Base-by-base conservation (phyloP, 2,113 vertebrate species). In the Cavia porcellus region DNA sequence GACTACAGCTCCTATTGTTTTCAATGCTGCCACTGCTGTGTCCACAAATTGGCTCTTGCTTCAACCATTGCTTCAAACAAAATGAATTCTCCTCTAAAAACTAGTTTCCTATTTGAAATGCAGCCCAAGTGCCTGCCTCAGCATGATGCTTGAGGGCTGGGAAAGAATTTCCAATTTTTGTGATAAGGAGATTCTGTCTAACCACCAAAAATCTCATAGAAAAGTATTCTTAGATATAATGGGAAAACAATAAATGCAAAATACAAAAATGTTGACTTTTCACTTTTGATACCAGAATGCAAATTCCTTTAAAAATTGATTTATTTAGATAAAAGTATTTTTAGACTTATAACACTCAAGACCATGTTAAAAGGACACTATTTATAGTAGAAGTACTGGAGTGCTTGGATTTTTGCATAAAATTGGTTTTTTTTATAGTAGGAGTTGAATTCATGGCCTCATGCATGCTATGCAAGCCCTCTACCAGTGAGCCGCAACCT, bases 1-100 rank as follows among this genome's bases (percentile, higher is more conserved):
- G 12, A 52, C 45, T 50, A 25, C 4, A 55, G 8, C 10, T 47
- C 30, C n/a, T 5, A 2, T 0, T 35, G 19, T 1, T 5, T 2
- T 2, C 50, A 47, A 20, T 1, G 66, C 3, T 57, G 35, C 35
- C 35, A 62, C 22, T 52, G 22, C 79, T 55, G 45, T 15, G 74
- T n/a, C 30, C 3, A 28, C 35, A 89, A 83, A 87, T 50, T 55
- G n/a, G 17, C 3, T 59, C 3, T n/a, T 15, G 3, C 3, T 32
- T 42, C 50, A 74, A 38, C 13, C 47, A 68, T 15, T 25, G 35
- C 35, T 38, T 90, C 74, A 13, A 19, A 61, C 14, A 79, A 47
- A 87, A 47, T 61, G 11, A 84, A 35, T 59, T 91, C 2, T 62
- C 9, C 35, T 55, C 20, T 38, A 70, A 32, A 77, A 87, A 79